Conservation (phyloP, 2,888 invertebrate species). For the Aphidoletes aphidimyza region DNA sequence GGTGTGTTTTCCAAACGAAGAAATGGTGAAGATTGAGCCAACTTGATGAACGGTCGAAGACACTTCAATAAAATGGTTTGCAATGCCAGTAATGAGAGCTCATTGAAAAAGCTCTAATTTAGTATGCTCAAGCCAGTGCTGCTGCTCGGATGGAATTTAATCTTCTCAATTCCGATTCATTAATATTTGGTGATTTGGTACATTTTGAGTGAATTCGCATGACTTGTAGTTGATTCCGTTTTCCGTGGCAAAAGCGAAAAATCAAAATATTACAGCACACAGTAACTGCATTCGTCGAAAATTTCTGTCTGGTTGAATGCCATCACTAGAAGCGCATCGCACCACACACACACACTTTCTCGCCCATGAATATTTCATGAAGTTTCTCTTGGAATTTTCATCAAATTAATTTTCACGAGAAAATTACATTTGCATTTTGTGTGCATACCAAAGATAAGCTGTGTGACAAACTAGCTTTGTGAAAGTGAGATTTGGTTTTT, state of each 20-base stretch:
- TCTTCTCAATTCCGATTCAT: neutral
- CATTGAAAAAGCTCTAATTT: neutral
- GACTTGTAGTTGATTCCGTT: neutral
- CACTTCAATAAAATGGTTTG: too few relatives aligned
- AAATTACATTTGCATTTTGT: slow-evolving; percentile 40
- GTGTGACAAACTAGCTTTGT: neutral
- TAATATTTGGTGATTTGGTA: neutral
- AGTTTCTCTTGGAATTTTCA: neutral
- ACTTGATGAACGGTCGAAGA: neutral
- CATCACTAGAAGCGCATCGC: neutral
- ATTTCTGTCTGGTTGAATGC: neutral
- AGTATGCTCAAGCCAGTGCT: neutral
- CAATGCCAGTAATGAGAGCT: neutral
- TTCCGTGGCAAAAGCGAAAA: neutral
- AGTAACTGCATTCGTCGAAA: neutral
- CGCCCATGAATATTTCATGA: neutral
- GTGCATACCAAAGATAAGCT: neutral
- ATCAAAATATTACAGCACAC: neutral
- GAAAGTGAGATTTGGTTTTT: neutral
- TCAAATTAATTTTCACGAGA: slow-evolving; percentile 42
- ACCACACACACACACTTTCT: neutral
- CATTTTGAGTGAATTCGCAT: neutral
- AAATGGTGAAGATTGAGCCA: neutral
- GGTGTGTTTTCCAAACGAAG: neutral
- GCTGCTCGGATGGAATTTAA: neutral